phyloP scores from a whole-genome alignment of 2,797 vertebrate species.

The Tragopan temminckii region DNA sequence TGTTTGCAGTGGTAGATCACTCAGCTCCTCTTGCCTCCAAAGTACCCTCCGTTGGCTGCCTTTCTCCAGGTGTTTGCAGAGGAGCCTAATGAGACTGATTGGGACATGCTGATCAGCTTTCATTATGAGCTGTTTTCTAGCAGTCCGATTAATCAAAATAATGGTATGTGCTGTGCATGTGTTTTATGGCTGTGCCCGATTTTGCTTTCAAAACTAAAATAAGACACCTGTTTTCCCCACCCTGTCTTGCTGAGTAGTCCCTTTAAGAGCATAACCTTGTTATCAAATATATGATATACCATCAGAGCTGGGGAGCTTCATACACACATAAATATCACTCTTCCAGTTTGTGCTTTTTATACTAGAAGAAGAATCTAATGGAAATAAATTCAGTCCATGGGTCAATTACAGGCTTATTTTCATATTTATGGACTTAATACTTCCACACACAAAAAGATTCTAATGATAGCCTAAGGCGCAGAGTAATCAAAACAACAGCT shows the following conservation, averaged over 20 bases:
- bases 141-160: constrained; percentile 40
- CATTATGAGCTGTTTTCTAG: constrained; percentile 11
- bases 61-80: constrained; percentile 36
- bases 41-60: constrained; percentile 33
- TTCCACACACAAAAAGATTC: constrained; percentile 78
- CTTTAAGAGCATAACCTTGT: constrained; percentile 54
- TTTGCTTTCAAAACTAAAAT: constrained; percentile 54
- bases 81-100: constrained; percentile 22
- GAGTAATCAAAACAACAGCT: constrained; percentile 78
- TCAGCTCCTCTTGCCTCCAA: constrained; percentile 14
- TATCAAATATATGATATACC: constrained; percentile 45
- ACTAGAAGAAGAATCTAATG: constrained; percentile 73
- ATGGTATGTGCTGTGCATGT: background rate
- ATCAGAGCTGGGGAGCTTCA: constrained; percentile 53
- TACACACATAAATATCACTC: constrained; percentile 57
- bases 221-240: constrained; percentile 40
- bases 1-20: constrained; percentile 7
- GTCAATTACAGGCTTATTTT: constrained; percentile 82
- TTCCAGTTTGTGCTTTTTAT: constrained; percentile 69
- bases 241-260: constrained; percentile 22
- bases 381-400: constrained; percentile 79
- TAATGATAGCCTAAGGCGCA: constrained; percentile 78
- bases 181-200: background rate
- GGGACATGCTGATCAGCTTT: constrained; percentile 21
- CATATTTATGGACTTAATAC: constrained; percentile 80